A percentile compares a stretch with the other conserved stretches of the same genome.
phyloP scores from a whole-genome alignment of 2,888 invertebrate genomes.

The Synergus itoensis region DNA sequence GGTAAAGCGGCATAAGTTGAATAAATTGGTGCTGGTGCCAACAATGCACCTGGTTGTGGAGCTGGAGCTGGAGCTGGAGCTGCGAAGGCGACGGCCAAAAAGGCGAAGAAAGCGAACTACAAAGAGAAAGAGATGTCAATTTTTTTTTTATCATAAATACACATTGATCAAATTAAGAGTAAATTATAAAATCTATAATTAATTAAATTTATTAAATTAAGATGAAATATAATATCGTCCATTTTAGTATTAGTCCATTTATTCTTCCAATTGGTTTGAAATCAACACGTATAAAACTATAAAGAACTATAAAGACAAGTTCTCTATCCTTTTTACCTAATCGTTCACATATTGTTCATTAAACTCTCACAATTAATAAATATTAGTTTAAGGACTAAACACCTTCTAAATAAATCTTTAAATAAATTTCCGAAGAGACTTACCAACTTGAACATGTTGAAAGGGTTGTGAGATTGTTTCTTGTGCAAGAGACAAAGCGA shows the following conservation, averaged over 20 bases:
- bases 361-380: no score
- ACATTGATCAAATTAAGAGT: background rate
- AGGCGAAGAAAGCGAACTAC: conserved; percentile 18
- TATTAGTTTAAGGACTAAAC: no score
- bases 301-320: no score
- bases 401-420: background rate
- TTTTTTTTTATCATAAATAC: background rate
- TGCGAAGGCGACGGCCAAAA: conserved; percentile 29
- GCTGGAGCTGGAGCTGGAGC: conserved; percentile 25
- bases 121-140: background rate
- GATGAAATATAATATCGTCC: no score
- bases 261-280: no score
- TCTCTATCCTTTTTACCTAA: no score
- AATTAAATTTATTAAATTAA: background rate
- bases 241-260: no score
- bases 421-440: background rate
- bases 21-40: background rate
- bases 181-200: no score
- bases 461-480: conserved; percentile 44
- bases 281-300: no score
- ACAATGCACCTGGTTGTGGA: background rate
- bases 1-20: conserved; percentile 1
- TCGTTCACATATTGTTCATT: no score
- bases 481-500: conserved; percentile 44
- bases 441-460: conserved; percentile 33